These are phyloP conservation scores for Drosophila triauraria DNA, from an alignment of 1,140 invertebrate genomes.

Conservation along the genomic window DNA sequence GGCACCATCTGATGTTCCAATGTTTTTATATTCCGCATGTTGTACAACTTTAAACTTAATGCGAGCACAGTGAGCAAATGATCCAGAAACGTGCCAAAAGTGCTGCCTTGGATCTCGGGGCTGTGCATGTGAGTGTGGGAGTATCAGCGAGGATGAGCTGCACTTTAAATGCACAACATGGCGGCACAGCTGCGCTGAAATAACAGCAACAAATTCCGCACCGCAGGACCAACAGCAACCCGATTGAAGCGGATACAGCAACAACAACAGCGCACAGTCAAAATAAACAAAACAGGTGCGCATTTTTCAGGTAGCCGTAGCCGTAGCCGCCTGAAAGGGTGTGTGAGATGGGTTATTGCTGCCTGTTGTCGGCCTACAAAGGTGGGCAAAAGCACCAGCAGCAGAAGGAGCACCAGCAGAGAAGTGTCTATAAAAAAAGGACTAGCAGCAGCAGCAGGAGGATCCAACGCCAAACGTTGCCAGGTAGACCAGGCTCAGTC, in stretches of 20 bases:
- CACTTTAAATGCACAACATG: conserved; percentile 67
- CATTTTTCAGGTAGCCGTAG: conserved; percentile 57
- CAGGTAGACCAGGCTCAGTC: conserved; percentile 39
- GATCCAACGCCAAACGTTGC: conserved; percentile 16
- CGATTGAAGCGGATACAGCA: conserved; percentile 45
- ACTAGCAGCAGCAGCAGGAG: conserved; percentile 10
- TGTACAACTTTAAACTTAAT: conserved; percentile 44
- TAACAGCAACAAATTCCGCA: conserved; percentile 32
- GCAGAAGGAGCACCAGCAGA: background rate
- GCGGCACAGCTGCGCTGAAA: conserved; percentile 35
- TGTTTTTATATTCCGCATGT: conserved; percentile 11
- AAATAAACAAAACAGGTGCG: conserved; percentile 80
- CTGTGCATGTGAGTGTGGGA: background rate
- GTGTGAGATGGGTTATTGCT: conserved; percentile 54
- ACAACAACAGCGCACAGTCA: conserved; percentile 47
- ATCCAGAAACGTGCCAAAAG: conserved; percentile 54
- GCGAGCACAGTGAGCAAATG: conserved; percentile 43
- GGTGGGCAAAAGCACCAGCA: conserved; percentile 24
- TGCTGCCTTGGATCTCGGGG: conserved; percentile 28
- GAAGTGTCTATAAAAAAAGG: conserved; percentile 52
- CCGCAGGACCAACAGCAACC: conserved; percentile 24
- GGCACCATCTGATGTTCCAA: background rate
- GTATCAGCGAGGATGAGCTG: conserved; percentile 21
- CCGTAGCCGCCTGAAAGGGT: background rate
- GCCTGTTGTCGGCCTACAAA: conserved; percentile 59